Evolutionary conservation across 1,140 invertebrate genomes (phyloP).

Genomic region (Ips typographus): DNA sequence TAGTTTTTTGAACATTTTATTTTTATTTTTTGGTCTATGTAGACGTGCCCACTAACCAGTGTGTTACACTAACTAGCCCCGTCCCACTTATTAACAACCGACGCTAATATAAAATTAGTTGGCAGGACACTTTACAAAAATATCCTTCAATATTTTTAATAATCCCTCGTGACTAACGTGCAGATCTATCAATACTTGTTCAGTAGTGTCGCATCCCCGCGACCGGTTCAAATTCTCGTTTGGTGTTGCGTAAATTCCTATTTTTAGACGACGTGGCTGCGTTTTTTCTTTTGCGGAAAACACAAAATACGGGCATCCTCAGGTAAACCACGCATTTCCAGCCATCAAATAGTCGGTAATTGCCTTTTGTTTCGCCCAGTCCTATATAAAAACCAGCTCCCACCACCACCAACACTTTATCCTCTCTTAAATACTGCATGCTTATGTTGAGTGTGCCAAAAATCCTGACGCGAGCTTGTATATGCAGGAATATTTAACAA

Average conservation of each 20-base stretch:
- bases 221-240: slow-evolving; percentile 19
- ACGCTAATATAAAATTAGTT: slow-evolving; percentile 6
- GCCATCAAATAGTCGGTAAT: slow-evolving; percentile 3
- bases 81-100: background rate
- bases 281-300: no score
- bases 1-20: slow-evolving; percentile 7
- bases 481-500: no score
- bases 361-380: slow-evolving; percentile 20
- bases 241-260: background rate
- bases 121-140: slow-evolving; percentile 23
- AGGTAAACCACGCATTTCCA: slow-evolving; percentile 21
- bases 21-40: background rate
- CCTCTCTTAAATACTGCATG: no score
- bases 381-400: slow-evolving; percentile 16
- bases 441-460: slow-evolving; percentile 9
- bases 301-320: background rate
- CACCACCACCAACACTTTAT: background rate
- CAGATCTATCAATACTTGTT: slow-evolving; percentile 31
- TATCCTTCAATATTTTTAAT: slow-evolving; percentile 32
- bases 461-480: background rate
- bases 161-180: slow-evolving; percentile 13
- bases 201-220: slow-evolving; percentile 13
- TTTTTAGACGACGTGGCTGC: slow-evolving; percentile 17
- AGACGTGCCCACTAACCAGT: background rate
- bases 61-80: background rate